Percentiles rank a stretch among this genome's conserved stretches.
Evolutionary conservation across 1,140 invertebrate species (phyloP).

Genomic region (Drosophila pruinosa): DNA sequence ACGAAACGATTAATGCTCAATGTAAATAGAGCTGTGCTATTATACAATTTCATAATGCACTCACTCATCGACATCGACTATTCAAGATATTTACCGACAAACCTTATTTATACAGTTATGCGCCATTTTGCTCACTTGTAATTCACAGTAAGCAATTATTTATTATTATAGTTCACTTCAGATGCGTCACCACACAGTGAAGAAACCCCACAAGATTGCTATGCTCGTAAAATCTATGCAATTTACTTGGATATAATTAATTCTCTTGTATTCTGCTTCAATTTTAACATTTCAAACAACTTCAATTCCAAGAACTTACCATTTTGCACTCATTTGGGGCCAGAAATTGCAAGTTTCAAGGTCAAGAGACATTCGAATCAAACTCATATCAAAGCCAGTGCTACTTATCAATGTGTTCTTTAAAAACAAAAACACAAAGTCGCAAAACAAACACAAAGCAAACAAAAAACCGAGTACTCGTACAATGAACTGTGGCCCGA

Average conservation of each 20-base stretch:
- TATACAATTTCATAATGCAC: background rate
- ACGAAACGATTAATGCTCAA: no score
- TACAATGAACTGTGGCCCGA: constrained; percentile 36
- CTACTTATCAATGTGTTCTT: background rate
- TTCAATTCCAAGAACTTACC: no score
- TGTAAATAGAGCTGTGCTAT: background rate
- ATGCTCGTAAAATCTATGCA: background rate
- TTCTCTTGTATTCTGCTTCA: no score
- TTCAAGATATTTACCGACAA: background rate
- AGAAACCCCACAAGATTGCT: background rate
- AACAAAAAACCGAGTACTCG: constrained; percentile 28
- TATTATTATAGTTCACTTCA: background rate
- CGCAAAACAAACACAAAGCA: constrained; percentile 22
- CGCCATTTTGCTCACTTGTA: background rate
- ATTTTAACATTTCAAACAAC: no score
- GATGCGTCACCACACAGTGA: background rate
- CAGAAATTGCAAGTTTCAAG: constrained; percentile 6
- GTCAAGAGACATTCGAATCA: background rate
- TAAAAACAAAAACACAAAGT: background rate
- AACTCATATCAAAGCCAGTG: background rate
- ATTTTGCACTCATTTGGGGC: no score
- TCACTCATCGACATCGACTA: background rate
- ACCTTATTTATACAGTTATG: constrained; percentile 5
- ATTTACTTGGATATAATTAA: background rate
- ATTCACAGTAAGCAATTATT: background rate